Evolutionary conservation across 2,113 vertebrate species (phyloP).

Genomic region (Forbesichthys agassizii): DNA sequence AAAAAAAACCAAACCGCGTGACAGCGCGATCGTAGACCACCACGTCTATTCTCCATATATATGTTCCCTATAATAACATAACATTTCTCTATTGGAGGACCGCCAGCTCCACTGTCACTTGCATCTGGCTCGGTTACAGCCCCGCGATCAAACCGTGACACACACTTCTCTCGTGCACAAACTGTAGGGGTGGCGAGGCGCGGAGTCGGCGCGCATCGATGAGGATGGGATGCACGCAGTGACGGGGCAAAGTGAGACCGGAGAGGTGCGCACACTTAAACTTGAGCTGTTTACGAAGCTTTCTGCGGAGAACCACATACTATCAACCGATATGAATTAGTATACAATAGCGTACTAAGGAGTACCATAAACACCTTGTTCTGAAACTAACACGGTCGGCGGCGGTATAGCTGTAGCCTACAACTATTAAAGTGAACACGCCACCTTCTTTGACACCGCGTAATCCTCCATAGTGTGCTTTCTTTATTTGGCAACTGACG

Average conservation of each 20-base stretch:
- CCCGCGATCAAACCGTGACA: neutral
- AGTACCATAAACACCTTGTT: neutral
- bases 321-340: neutral
- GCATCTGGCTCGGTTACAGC: neutral
- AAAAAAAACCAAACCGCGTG: constrained; percentile 22
- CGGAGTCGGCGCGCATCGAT: constrained; percentile 11
- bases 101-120: neutral
- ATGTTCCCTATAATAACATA: neutral
- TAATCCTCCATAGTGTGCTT: neutral
- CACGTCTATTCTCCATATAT: constrained; percentile 1
- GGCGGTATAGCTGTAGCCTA: neutral
- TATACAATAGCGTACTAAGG: neutral
- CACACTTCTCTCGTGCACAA: constrained; percentile 6
- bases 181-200: neutral
- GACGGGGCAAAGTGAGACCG: constrained; percentile 1
- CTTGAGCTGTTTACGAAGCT: constrained; percentile 12
- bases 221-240: constrained; percentile 11
- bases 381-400: neutral
- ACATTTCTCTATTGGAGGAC: too few relatives aligned
- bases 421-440: neutral
- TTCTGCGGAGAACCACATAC: constrained; percentile 7
- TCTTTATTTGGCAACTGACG: neutral
- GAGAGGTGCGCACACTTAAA: neutral
- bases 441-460: too few relatives aligned
- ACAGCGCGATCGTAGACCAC: constrained; percentile 14